Evolutionary conservation across 1,140 invertebrate species (phyloP).

Genomic region (Ectropis grisescens): DNA sequence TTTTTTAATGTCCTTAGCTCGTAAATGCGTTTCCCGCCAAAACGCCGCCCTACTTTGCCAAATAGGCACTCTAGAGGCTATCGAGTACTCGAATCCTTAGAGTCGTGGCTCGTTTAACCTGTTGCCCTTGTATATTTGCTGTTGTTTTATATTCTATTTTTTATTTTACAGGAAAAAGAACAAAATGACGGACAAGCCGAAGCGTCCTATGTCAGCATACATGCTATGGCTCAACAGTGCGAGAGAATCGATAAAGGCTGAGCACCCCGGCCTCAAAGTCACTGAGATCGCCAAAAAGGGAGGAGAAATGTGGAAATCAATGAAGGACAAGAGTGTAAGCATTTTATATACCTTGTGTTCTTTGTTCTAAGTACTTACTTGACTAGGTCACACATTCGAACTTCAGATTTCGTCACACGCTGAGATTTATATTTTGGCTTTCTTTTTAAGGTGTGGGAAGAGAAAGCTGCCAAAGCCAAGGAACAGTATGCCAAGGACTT

Average conservation of each 20-base stretch:
- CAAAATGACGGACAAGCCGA: slow-evolving; percentile 88
- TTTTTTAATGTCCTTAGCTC: background rate
- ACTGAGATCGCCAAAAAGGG: slow-evolving; percentile 90
- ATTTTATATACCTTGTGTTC: too few species aligned
- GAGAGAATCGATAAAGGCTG: slow-evolving; percentile 83
- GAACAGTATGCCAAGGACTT: slow-evolving; percentile 89
- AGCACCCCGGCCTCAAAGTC: slow-evolving; percentile 84
- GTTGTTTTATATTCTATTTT: slow-evolving; percentile 20
- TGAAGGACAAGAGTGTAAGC: slow-evolving; percentile 85
- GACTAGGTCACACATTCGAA: too few species aligned
- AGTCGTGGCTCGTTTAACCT: slow-evolving; percentile 33
- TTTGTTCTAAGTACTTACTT: too few species aligned
- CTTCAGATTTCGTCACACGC: too few species aligned
- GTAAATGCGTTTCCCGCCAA: slow-evolving; percentile 62
- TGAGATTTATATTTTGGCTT: too few species aligned
- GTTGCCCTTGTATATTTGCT: slow-evolving; percentile 23
- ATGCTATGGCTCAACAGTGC: slow-evolving; percentile 91
- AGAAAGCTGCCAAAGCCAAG: slow-evolving; percentile 86
- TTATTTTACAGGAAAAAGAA: slow-evolving; percentile 64
- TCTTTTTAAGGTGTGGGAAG: slow-evolving; percentile 95
- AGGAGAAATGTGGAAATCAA: slow-evolving; percentile 87
- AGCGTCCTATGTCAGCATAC: slow-evolving; percentile 87
- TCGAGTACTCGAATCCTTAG: slow-evolving; percentile 19
- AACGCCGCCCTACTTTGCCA: slow-evolving; percentile 41
- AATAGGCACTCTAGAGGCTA: slow-evolving; percentile 29